Evolutionary conservation across 2,113 vertebrate species (phyloP).

Genomic region (Aldabrachelys gigantea): DNA sequence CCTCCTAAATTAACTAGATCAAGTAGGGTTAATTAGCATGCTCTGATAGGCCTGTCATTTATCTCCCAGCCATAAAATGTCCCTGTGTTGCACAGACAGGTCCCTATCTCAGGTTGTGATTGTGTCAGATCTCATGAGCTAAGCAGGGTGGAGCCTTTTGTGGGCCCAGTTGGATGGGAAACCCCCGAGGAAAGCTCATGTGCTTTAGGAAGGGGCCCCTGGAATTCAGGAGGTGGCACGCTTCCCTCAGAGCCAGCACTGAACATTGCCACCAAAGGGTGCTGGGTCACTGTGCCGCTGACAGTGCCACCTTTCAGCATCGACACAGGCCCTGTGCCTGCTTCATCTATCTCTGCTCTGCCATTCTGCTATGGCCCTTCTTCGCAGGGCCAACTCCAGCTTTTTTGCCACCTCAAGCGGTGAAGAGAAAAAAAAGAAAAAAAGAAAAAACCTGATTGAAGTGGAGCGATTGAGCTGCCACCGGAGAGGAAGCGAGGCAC

Average conservation of each 20-base stretch:
- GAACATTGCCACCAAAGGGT: neutral
- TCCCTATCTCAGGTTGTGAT: neutral
- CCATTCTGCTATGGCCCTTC: neutral
- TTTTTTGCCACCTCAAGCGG: too few species aligned
- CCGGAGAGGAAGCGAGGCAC: too few species aligned
- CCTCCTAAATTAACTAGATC: neutral
- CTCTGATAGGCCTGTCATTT: neutral
- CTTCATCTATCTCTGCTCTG: neutral
- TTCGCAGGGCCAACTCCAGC: neutral
- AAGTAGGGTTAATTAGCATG: neutral
- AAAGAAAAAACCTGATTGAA: too few species aligned
- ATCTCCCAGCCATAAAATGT: neutral
- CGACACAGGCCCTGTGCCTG: neutral
- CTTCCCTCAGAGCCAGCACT: neutral
- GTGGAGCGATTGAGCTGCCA: too few species aligned
- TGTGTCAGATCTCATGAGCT: neutral
- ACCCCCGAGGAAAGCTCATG: neutral
- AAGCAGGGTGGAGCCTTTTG: neutral
- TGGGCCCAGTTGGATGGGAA: neutral
- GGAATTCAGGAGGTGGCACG: neutral
- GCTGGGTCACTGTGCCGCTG: neutral
- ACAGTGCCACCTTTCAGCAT: neutral
- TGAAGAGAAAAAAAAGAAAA: too few species aligned
- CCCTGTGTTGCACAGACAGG: neutral
- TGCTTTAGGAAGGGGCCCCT: neutral